Evolutionary conservation across 2,797 vertebrate genomes (phyloP), one percentile per base, ranked within the genome.

Genomic region (Fratercula arctica): DNA sequence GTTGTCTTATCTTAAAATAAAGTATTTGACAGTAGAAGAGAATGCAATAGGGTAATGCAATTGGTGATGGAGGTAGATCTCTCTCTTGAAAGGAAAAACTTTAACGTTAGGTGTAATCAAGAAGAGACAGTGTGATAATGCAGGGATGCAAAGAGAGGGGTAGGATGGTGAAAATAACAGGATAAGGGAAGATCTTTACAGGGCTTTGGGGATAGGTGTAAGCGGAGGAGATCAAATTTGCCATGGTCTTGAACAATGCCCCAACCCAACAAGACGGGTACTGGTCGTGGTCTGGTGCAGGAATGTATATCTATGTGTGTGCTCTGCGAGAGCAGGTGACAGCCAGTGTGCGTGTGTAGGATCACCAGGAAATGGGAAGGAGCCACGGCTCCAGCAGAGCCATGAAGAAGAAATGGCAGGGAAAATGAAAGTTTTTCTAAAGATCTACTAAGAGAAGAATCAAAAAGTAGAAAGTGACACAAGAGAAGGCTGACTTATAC

Each of bases 21-120:
- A 91, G 35, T 73, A 68, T 78, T 87, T 85, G 61, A 85, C 70
- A 85, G 72, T 16, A 63, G 16, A 93, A 81, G 45, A 64, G 53
- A 77, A 74, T 41, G 20, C 0, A 2, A 24, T 29, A 53, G 45
- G n/a, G 37, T 80, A 83, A n/a, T 69, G 35, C 28, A 39, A 1
- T 45, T 1, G 1, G n/a, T 76, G 57, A 46, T 70, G 15, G 68
- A 82, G 18, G 29, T 19, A 50, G 24, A 43, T 68, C 51, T 66
- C 37, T 89, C n/a, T 74, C 17, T 78, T 24, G 31, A 56, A 53
- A 73, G 31, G 39, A 70, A 82, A 61, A 85, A 9, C 13, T 21
- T 33, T 13, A 35, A 31, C 31, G 35, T 73, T 86, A 77, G 21
- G 33, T 68, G 61, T 46, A 89, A 67, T 53, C 82, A 77, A 74